phyloP scores from a whole-genome alignment of 2,888 invertebrate species.

The Physocephala rufipes region DNA sequence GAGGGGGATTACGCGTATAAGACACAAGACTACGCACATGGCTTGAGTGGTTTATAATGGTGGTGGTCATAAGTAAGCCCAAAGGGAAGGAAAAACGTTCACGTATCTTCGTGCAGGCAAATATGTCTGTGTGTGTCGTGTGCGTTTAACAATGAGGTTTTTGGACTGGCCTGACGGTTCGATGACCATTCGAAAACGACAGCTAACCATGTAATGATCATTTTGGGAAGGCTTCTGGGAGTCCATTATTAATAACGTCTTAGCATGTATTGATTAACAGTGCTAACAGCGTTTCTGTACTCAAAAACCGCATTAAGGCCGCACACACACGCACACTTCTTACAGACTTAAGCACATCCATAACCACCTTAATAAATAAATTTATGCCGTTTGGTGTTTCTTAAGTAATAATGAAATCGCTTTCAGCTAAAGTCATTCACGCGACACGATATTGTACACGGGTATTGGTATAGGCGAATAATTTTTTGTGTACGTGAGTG shows the following conservation, averaged over 20 bases:
- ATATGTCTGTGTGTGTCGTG: constrained; percentile 4
- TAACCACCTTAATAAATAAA: constrained; percentile 40
- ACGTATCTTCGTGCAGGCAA: not conserved
- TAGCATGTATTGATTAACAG: constrained; percentile 8
- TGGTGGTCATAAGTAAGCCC: too few relatives aligned
- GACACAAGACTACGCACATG: too few relatives aligned
- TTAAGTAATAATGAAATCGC: constrained; percentile 10
- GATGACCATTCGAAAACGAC: not conserved
- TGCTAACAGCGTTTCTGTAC: too few relatives aligned
- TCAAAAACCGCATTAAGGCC: not conserved
- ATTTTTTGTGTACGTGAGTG: too few relatives aligned
- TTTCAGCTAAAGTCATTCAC: not conserved
- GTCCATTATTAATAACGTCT: not conserved
- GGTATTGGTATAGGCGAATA: too few relatives aligned
- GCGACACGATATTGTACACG: too few relatives aligned
- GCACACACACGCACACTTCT: constrained; percentile 5
- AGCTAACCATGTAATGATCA: not conserved
- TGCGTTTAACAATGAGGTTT: constrained; percentile 10
- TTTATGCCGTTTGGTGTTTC: constrained; percentile 37
- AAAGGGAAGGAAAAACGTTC: too few relatives aligned
- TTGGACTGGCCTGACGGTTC: constrained; percentile 1
- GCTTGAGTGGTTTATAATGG: too few relatives aligned
- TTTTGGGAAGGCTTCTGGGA: not conserved
- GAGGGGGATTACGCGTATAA: too few relatives aligned
- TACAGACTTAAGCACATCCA: constrained; percentile 21